Base-by-base conservation (phyloP, 2,797 vertebrate genomes). In the Tadarida brasiliensis region DNA sequence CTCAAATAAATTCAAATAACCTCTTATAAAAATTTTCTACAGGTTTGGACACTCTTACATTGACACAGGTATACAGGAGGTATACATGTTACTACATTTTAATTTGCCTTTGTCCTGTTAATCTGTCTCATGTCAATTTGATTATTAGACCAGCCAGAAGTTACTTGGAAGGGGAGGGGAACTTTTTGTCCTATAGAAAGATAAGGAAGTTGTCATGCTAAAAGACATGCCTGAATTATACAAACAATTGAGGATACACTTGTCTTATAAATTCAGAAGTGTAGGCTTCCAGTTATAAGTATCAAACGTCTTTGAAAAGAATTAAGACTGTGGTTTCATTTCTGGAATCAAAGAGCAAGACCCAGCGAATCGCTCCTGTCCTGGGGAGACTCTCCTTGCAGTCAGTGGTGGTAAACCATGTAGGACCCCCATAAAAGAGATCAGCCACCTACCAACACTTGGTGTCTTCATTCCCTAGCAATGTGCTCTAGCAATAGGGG, bases 281-380 rank as follows among this genome's bases (percentile, higher is more conserved):
- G 39, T n/a, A 44, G 39, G 24, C 30, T 85, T 93, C 44, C 16
- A 76, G 59, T 84, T 33, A 39, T 14, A 81, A 76, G 16, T 57
- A 67, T 57, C 19, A 73, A 85, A 73, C 83, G 9, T 70, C 56
- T 91, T 80, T 87, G 47, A 95, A 95, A 94, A 95, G 92, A 92
- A 35, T 87, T 49, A 81, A 11, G 10, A 65, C 39, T 89, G 2
- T 85, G n/a, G 56, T 70, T 61, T 90, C 3, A 87, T 78, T 96
- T 94, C 76, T 90, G 35, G 28, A 81, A 78, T 91, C 39, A 56
- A 92, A 80, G 11, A 90, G 9, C 11, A 87, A 84, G 65, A 77
- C 16, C 73, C 2, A 70, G 14, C 7, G 65, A 33, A 67, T 67
- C 33, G 14, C 44, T 83, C 30, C 61, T 49, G 44, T 51, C 7